Evolutionary conservation across 2,888 invertebrate species (phyloP).

Genomic region (Scaptomyza tumidula): DNA sequence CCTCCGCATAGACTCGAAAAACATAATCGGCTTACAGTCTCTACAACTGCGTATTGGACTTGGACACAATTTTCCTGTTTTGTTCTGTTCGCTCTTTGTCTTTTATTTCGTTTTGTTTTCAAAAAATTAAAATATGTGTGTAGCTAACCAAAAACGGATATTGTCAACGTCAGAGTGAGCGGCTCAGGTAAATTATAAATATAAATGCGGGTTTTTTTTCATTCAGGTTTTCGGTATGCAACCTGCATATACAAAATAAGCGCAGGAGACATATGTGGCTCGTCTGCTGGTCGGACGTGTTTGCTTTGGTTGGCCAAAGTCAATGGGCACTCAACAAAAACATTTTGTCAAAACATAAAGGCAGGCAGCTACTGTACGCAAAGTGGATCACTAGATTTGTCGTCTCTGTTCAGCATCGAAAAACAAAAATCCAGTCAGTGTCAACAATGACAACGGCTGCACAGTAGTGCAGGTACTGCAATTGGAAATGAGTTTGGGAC

Average conservation of each 20-base stretch:
- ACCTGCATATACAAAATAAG: slow-evolving; percentile 43
- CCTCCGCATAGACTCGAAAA: slow-evolving; percentile 52
- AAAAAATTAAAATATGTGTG: slow-evolving; percentile 74
- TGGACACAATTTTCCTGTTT: slow-evolving; percentile 36
- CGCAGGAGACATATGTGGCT: slow-evolving; percentile 22
- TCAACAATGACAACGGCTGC: slow-evolving; percentile 63
- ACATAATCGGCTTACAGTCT: slow-evolving; percentile 69
- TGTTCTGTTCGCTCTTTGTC: slow-evolving; percentile 11
- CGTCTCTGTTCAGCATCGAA: background rate
- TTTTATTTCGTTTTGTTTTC: slow-evolving; percentile 51
- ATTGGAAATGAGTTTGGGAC: slow-evolving; percentile 9
- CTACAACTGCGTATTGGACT: slow-evolving; percentile 65
- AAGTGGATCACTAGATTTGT: slow-evolving; percentile 76
- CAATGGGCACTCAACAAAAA: slow-evolving; percentile 77
- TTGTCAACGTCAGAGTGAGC: slow-evolving; percentile 54
- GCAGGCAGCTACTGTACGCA: slow-evolving; percentile 72
- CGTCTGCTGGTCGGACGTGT: slow-evolving; percentile 12
- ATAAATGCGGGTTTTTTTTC: slow-evolving; percentile 19
- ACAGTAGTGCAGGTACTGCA: slow-evolving; percentile 43
- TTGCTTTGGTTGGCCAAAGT: slow-evolving; percentile 46
- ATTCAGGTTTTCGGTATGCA: slow-evolving; percentile 16
- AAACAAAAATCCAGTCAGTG: slow-evolving; percentile 32
- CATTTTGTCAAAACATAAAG: slow-evolving; percentile 76
- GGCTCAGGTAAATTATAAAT: slow-evolving; percentile 61
- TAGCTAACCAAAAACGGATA: slow-evolving; percentile 59